phyloP scores from a whole-genome alignment of 2,888 invertebrate species.

The Caenorhabditis angaria region DNA sequence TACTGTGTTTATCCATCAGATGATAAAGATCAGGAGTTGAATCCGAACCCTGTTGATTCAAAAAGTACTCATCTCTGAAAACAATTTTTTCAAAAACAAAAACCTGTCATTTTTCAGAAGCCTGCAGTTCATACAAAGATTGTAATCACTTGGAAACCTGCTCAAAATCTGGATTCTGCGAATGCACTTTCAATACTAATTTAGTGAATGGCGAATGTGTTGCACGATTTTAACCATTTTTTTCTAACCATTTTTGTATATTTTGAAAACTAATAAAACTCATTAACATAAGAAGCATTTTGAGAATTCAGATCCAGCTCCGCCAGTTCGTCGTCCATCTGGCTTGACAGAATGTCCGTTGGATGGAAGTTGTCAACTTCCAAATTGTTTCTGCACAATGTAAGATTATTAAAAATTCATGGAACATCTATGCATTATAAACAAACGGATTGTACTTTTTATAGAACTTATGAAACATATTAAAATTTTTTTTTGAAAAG shows the following conservation, averaged over 20 bases:
- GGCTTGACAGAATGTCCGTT: slow-evolving; percentile 51
- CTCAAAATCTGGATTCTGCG: slow-evolving; percentile 25
- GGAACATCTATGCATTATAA: background rate
- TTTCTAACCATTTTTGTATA: slow-evolving; percentile 4
- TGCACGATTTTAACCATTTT: slow-evolving; percentile 24
- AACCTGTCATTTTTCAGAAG: slow-evolving; percentile 17
- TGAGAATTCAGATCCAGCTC: slow-evolving; percentile 11
- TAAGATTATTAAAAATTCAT: background rate
- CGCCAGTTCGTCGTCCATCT: slow-evolving; percentile 10
- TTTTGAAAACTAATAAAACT: background rate
- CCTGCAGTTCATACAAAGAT: slow-evolving; percentile 35
- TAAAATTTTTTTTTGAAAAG: no score
- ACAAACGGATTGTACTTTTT: no score
- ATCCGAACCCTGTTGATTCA: background rate
- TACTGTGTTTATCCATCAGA: slow-evolving; percentile 51
- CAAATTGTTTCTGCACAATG: slow-evolving; percentile 66
- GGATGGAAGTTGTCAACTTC: slow-evolving; percentile 60
- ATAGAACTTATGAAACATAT: no score
- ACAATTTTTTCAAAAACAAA: background rate
- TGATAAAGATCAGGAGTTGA: slow-evolving; percentile 21
- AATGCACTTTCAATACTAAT: slow-evolving; percentile 44
- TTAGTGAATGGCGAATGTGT: slow-evolving; percentile 43
- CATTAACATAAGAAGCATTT: background rate
- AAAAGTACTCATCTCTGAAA: background rate
- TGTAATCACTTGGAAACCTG: slow-evolving; percentile 26